Base-by-base conservation (phyloP, 2,797 vertebrate species). In the Dipus sagitta region DNA sequence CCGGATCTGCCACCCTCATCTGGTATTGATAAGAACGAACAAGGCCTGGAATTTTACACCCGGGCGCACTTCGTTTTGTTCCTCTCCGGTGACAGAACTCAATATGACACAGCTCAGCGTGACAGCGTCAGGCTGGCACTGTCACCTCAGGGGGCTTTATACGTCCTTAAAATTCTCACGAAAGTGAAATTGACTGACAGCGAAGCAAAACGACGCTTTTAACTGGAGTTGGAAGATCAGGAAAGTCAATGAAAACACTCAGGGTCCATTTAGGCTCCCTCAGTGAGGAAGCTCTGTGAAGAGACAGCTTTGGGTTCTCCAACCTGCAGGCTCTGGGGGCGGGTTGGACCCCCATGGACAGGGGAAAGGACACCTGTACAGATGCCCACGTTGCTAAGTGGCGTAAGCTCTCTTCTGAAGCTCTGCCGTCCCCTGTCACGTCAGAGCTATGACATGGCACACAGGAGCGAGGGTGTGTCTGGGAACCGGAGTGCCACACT, bases 191-290 rank as follows among this genome's bases (percentile, higher is more conserved):
- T 94, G 96, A 97, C 94, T 91, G 97, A 97, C 96, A 96, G 87
- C 0, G 10, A 96, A 96, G 94, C 93, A 97, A 98, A 98, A 97
- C 92, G 92, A 96, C 94, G 95, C 97, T 97, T 98, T 98, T 96
- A 97, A 96, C 95, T 98, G 93, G 93, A 0, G 1, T 0, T 97
- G 52, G 92, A 82, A 97, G 96, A 97, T 88, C 86, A 93, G 96
- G 85, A 89, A 97, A 97, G 97, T 97, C 97, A 97, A 97, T 92
- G 93, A 97, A 97, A 97, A 97, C 90, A 86, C 94, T 94, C 80
- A 90, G 92, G 86, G 94, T 97, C 96, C 90, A 38, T 95, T 96
- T 81, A 94, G 88, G 90, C 88, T 87, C 82, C 6, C 89, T 34
- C 71, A 77, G 67, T 0, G 0, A 85, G 1, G 0, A 93, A 92